A percentile compares a stretch with the other conserved stretches of the same genome.
Evolutionary conservation across 2,113 vertebrate species (phyloP).

Genomic region (Ctenodactylus gundi): DNA sequence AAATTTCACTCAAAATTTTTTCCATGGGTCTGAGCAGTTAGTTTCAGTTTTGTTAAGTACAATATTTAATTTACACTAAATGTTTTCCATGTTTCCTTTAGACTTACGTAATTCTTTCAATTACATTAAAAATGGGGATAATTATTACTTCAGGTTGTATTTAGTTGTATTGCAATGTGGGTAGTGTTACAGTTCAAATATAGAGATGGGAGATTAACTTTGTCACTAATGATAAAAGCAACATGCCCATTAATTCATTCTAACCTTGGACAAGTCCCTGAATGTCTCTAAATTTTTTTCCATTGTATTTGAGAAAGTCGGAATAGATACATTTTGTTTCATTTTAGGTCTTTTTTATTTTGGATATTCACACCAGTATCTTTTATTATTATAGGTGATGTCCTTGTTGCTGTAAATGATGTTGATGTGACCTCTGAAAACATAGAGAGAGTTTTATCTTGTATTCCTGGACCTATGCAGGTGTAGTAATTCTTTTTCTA

Average conservation of each 20-base stretch:
- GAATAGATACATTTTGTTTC: background rate
- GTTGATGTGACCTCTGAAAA: conserved; percentile 97
- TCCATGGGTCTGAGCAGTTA: conserved; percentile 34
- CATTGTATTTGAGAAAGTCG: background rate
- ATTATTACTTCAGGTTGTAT: background rate
- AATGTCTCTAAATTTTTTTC: background rate
- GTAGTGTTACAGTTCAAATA: background rate
- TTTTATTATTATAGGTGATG: conserved; percentile 88
- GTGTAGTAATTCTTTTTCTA: conserved; percentile 77
- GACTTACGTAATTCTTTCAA: background rate
- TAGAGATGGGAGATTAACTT: background rate
- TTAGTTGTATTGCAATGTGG: background rate
- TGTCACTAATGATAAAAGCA: background rate
- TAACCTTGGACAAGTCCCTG: background rate
- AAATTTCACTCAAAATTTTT: conserved; percentile 39
- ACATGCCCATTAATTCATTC: too few species aligned
- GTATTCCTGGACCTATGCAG: conserved; percentile 95
- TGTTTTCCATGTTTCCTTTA: conserved; percentile 28
- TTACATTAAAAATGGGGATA: conserved; percentile 12
- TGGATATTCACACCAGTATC: background rate
- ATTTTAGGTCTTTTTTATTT: background rate
- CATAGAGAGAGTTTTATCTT: conserved; percentile 96
- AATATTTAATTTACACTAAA: conserved; percentile 41
- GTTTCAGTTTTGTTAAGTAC: conserved; percentile 46
- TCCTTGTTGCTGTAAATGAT: conserved; percentile 94